phyloP scores from a whole-genome alignment of 2,113 vertebrate species.

The Platanista minor region DNA sequence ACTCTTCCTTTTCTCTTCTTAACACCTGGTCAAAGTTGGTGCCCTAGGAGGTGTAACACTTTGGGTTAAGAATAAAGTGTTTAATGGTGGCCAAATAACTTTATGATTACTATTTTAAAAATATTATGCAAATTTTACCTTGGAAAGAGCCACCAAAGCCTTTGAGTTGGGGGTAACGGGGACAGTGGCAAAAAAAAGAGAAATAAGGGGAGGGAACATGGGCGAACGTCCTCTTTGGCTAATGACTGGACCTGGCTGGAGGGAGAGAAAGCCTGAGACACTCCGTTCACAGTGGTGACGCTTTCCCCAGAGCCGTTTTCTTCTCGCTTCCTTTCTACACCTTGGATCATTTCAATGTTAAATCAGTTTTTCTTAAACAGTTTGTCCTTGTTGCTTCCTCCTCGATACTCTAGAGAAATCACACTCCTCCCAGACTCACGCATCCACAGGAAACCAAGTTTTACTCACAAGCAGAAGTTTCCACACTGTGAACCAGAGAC shows the following conservation, averaged over 20 bases:
- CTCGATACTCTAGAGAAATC: background rate
- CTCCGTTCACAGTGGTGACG: too few species aligned
- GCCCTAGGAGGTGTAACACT: background rate
- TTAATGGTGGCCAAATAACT: background rate
- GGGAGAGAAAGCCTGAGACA: background rate
- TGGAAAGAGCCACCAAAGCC: background rate
- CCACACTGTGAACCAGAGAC: background rate
- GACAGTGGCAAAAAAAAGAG: background rate
- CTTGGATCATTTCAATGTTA: background rate
- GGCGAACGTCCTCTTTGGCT: background rate
- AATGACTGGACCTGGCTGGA: fast-evolving
- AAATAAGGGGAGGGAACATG: fast-evolving
- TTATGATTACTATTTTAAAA: background rate
- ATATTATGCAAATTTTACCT: background rate
- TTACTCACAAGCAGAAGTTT: background rate
- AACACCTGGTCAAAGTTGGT: background rate
- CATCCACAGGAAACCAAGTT: background rate
- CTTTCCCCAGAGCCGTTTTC: background rate
- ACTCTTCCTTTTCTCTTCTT: background rate
- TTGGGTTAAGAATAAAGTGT: background rate
- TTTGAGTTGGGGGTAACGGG: background rate
- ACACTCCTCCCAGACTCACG: background rate
- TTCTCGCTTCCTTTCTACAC: background rate
- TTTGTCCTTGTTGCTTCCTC: background rate
- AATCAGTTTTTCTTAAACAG: background rate